Conservation (phyloP, 1,140 invertebrate species). For the Dendrolimus punctatus region DNA sequence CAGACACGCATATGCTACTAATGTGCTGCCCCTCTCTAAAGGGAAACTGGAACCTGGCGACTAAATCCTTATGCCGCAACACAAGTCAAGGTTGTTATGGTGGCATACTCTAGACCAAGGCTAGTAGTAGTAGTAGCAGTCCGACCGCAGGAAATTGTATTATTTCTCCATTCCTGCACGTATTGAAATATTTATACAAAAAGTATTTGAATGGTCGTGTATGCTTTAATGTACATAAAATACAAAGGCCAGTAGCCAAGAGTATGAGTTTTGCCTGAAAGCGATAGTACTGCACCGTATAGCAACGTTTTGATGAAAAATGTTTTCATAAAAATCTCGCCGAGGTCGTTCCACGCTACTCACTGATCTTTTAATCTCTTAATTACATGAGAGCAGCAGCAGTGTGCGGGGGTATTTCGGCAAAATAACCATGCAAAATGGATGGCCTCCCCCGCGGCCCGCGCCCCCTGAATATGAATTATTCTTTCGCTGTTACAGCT, state of each 20-base stretch:
- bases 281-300: constrained; percentile 8
- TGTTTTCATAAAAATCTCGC: constrained; percentile 30
- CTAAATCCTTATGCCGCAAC: too few species aligned
- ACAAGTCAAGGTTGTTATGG: too few species aligned
- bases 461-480: constrained; percentile 34
- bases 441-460: constrained; percentile 20
- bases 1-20: too few species aligned
- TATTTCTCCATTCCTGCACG: too few species aligned
- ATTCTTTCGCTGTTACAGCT: constrained; percentile 34
- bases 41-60: too few species aligned
- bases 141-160: too few species aligned
- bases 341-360: constrained; percentile 15
- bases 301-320: constrained; percentile 17
- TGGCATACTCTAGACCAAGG: too few species aligned
- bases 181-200: not conserved
- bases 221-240: constrained; percentile 3
- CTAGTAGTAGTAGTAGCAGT: too few species aligned
- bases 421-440: constrained; percentile 39
- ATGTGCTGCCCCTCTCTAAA: too few species aligned
- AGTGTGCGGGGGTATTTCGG: constrained; percentile 26
- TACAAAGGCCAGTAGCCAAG: constrained; percentile 1
- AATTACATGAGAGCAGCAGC: constrained; percentile 38
- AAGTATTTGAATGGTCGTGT: constrained; percentile 2
- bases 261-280: not conserved
- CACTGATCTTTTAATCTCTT: constrained; percentile 46